Conservation (phyloP, 2,888 invertebrate species). For the Rhabditoides inermis region DNA sequence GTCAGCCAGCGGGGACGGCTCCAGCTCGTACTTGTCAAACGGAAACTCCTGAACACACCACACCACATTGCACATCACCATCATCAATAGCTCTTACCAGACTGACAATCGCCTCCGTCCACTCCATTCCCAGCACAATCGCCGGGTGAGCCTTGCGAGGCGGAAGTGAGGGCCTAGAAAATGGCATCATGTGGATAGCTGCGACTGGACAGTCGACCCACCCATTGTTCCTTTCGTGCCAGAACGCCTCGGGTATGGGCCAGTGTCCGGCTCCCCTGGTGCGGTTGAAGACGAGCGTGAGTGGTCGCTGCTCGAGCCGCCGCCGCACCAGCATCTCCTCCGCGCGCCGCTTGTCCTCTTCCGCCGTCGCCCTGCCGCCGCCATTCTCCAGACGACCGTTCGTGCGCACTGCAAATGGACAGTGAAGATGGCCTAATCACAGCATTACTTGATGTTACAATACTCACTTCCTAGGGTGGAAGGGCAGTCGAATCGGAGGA, state of each 20-base stretch:
- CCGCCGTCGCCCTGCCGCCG: background rate
- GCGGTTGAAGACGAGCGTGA: constrained; percentile 11
- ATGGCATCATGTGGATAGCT: too few relatives aligned
- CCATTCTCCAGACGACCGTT: constrained; percentile 1
- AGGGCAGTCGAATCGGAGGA: constrained; percentile 90
- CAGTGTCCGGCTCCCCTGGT: constrained; percentile 72
- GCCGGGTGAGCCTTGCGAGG: constrained; percentile 38
- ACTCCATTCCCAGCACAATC: constrained; percentile 22
- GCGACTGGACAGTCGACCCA: background rate
- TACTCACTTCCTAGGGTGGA: constrained; percentile 17
- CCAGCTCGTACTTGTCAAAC: constrained; percentile 96
- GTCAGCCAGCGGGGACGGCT: constrained; percentile 70
- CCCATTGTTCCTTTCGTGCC: too few relatives aligned
- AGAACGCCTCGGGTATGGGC: constrained; percentile 97
- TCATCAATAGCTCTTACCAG: background rate
- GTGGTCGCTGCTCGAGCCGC: constrained; percentile 6
- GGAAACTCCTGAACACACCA: constrained; percentile 88
- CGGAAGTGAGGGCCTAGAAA: constrained; percentile 19
- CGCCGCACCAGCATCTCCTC: background rate
- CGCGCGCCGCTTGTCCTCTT: background rate
- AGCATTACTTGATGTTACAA: background rate
- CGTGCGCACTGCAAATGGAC: too few relatives aligned
- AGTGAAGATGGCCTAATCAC: too few relatives aligned
- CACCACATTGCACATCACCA: background rate
- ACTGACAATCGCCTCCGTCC: too few relatives aligned